Percentiles rank a stretch among this genome's conserved stretches.
Conservation (phyloP, 2,888 invertebrate genomes). For the Priapulus caudatus region DNA sequence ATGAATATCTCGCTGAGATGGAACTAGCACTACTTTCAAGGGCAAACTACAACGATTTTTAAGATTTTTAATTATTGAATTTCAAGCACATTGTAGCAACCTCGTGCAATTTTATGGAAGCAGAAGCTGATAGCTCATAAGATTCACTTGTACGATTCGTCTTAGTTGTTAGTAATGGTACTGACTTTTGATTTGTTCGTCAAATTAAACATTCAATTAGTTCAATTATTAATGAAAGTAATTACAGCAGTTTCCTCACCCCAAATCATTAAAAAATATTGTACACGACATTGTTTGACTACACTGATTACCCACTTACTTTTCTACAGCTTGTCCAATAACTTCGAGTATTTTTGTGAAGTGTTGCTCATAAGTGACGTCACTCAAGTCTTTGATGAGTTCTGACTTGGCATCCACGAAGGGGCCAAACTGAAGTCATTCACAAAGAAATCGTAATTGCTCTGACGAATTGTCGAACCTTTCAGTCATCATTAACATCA, state of each 20-base stretch:
- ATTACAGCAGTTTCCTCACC: too few species aligned
- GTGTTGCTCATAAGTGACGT: slow-evolving; percentile 56
- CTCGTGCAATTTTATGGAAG: too few species aligned
- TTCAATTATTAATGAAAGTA: too few species aligned
- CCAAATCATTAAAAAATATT: too few species aligned
- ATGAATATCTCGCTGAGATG: slow-evolving; percentile 64
- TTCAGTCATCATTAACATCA: too few species aligned
- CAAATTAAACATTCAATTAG: too few species aligned
- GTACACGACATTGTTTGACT: too few species aligned
- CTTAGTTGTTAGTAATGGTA: too few species aligned
- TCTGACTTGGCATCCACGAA: slow-evolving; percentile 53
- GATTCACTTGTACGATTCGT: too few species aligned
- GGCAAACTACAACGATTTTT: slow-evolving; percentile 27
- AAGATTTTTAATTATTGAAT: not conserved
- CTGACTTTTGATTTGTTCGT: too few species aligned
- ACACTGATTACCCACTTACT: slow-evolving; percentile 44
- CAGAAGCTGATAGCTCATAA: too few species aligned
- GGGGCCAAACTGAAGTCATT: slow-evolving; percentile 52
- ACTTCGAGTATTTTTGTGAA: slow-evolving; percentile 58
- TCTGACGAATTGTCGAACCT: too few species aligned
- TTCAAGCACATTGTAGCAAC: slow-evolving; percentile 5
- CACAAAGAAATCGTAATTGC: slow-evolving; percentile 9
- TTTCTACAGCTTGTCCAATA: slow-evolving; percentile 50
- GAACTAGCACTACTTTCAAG: slow-evolving; percentile 59
- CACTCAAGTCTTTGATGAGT: slow-evolving; percentile 36